Conservation (phyloP, 1,140 invertebrate species). For the Lucilia cuprina region DNA sequence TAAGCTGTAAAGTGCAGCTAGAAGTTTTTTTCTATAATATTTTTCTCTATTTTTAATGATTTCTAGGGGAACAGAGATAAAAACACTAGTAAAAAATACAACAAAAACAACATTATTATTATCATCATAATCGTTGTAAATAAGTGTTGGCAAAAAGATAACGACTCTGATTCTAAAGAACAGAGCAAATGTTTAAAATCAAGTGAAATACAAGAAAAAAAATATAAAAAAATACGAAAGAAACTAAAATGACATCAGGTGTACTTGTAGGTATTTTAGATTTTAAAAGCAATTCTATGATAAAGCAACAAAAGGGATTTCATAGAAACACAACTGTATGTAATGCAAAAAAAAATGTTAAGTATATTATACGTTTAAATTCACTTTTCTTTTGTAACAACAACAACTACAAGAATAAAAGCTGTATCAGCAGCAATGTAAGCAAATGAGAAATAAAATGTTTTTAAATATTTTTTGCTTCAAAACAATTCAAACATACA, state of each 20-base stretch:
- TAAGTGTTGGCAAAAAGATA: not conserved
- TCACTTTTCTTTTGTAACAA: not conserved
- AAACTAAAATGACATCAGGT: slow-evolving; percentile 12
- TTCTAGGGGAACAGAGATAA: not conserved
- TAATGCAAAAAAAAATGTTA: not conserved
- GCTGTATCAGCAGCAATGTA: too few species aligned
- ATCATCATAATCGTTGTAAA: not conserved
- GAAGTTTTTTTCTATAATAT: not conserved
- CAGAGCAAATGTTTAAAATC: not conserved
- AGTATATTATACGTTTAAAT: not conserved
- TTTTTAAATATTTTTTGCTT: too few species aligned
- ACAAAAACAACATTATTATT: not conserved
- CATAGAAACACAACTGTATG: not conserved
- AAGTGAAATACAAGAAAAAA: not conserved
- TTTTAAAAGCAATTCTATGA: not conserved
- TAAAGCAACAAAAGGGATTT: not conserved
- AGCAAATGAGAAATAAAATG: too few species aligned
- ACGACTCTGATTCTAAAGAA: not conserved
- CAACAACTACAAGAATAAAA: too few species aligned
- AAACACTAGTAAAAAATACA: not conserved
- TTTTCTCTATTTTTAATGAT: not conserved
- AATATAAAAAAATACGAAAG: not conserved
- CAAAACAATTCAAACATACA: too few species aligned
- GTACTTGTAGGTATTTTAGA: slow-evolving; percentile 6
- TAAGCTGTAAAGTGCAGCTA: slow-evolving; percentile 7